Evolutionary conservation across 2,888 invertebrate species (phyloP).

Genomic region (Coelopa pilipes): DNA sequence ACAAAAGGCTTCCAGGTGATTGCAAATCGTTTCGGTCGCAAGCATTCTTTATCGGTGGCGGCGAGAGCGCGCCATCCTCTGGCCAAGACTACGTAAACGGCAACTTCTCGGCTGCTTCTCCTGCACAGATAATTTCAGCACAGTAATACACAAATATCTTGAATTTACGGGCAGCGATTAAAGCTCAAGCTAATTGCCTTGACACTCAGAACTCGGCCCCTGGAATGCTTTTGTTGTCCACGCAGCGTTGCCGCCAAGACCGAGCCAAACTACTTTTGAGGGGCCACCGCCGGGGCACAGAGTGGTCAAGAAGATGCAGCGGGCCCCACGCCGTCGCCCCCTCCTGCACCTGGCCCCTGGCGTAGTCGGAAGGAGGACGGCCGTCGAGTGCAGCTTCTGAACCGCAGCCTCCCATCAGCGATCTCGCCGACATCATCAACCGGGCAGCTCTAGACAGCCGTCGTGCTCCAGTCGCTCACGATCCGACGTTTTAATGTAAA

Average conservation of each 20-base stretch:
- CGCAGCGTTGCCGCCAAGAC: constrained; percentile 5
- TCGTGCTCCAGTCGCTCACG: constrained; percentile 23
- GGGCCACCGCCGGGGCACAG: background rate
- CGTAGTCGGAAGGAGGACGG: too few relatives aligned
- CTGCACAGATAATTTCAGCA: background rate
- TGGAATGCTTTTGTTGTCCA: constrained; percentile 19
- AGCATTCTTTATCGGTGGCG: too few relatives aligned
- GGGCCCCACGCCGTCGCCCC: background rate
- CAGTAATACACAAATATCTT: constrained; percentile 12
- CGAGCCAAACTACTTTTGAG: background rate
- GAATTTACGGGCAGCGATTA: constrained; percentile 17
- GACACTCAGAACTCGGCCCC: constrained; percentile 5
- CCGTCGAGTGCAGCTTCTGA: too few relatives aligned
- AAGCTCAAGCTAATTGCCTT: constrained; percentile 16
- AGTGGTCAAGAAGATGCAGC: background rate
- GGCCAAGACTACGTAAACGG: too few relatives aligned
- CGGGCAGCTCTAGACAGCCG: background rate
- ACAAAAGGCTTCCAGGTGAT: too few relatives aligned
- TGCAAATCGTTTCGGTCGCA: too few relatives aligned
- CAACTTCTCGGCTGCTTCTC: too few relatives aligned
- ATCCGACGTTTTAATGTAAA: constrained; percentile 28
- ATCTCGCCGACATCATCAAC: constrained; percentile 12
- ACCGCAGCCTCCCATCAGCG: background rate
- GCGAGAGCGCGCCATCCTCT: too few relatives aligned
- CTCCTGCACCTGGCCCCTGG: too few relatives aligned